phyloP scores from a whole-genome alignment of 1,140 invertebrate species.

The Bombus breviceps region DNA sequence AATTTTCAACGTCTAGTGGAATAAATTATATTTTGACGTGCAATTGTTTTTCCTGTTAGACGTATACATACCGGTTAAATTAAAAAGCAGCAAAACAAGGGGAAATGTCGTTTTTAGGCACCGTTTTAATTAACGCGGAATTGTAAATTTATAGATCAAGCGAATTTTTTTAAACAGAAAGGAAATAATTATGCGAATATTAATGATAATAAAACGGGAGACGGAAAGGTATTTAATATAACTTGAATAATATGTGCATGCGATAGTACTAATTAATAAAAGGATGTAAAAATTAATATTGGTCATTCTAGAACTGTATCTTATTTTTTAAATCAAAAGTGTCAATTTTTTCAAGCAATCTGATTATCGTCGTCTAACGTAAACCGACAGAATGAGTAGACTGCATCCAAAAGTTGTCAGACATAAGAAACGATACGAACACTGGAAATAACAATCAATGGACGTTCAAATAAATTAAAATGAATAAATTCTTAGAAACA shows the following conservation, averaged over 20 bases:
- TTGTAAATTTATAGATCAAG: neutral
- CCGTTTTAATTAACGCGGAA: neutral
- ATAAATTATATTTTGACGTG: neutral
- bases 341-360: neutral
- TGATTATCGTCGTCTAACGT: neutral
- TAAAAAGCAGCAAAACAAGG: neutral
- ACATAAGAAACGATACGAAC: neutral
- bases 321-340: neutral
- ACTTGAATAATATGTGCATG: neutral
- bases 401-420: neutral
- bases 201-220: neutral
- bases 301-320: neutral
- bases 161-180: neutral
- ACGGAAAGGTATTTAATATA: neutral
- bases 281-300: neutral
- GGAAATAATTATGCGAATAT: neutral
- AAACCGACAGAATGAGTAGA: neutral
- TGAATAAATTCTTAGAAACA: neutral
- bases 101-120: neutral
- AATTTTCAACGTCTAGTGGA: neutral
- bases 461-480: neutral
- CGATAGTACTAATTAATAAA: neutral
- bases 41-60: neutral
- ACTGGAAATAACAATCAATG: too few relatives aligned
- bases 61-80: neutral